Evolutionary conservation across 2,888 invertebrate species (phyloP).

Genomic region (Luperina testacea): DNA sequence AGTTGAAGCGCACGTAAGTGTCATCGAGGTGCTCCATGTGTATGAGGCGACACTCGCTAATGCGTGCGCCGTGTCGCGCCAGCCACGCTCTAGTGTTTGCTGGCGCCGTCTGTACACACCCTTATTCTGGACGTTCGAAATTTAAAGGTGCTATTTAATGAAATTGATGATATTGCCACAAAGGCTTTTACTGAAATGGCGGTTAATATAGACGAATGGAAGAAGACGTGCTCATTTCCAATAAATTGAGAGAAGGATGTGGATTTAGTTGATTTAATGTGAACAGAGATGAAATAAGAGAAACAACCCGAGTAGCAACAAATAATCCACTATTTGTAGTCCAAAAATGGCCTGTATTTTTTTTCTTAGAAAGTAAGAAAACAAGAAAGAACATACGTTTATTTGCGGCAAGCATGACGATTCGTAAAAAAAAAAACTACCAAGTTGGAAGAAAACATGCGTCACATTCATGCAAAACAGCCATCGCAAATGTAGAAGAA

Average conservation of each 20-base stretch:
- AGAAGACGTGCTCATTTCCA: background rate
- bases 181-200: background rate
- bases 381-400: too few relatives aligned
- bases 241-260: background rate
- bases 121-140: constrained; percentile 54
- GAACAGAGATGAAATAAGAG: background rate
- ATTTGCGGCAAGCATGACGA: too few relatives aligned
- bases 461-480: too few relatives aligned
- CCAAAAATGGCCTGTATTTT: background rate
- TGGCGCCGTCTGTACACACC: constrained; percentile 34
- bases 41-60: constrained; percentile 64
- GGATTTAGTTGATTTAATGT: background rate
- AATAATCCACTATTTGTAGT: background rate
- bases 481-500: too few relatives aligned
- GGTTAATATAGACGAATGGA: background rate
- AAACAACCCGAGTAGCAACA: background rate
- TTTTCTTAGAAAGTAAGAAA: background rate
- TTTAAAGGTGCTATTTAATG: background rate
- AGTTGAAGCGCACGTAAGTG: constrained; percentile 25
- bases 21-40: constrained; percentile 37
- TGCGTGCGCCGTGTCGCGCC: constrained; percentile 73
- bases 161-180: background rate
- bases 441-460: too few relatives aligned
- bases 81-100: constrained; percentile 66
- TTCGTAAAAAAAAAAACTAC: too few relatives aligned